Evolutionary conservation across 2,797 vertebrate genomes (phyloP), one percentile per base, ranked within the genome.

Genomic region (Fistularia tabacaria): DNA sequence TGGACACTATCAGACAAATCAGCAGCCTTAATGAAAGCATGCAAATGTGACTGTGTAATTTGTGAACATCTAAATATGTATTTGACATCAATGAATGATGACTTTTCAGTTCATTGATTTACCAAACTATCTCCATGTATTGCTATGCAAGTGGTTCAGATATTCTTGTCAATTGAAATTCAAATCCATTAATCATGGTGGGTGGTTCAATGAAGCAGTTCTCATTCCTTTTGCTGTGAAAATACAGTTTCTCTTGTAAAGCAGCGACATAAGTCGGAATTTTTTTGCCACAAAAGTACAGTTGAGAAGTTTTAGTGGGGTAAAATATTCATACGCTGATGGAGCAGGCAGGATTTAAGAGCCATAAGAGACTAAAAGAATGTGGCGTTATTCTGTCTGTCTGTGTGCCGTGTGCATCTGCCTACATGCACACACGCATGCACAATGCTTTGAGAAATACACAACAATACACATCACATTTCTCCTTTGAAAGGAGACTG

Each of bases 281-380:
- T 54, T 61, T 64, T 64, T 54, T 57, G 37, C 67, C 39, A 61
- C 45, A 45, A 57, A 64, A 46, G 46, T 37, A 46, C 52, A 39
- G 44, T 49, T 47, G 13, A 55, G 43, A 55, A 38, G 49, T 62
- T 74, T 71, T 41, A 36, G n/a, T 25, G 7, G 7, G 36, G 38
- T 69, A 7, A 76, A 67, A 67, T 66, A 74, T 66, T 67, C 25
- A 71, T 64, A 56, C 37, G 1, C 13, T 61, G 58, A 65, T 44
- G 38, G 51, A 42, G 42, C 12, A 7, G 49, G 51, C 11, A 43
- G 38, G 43, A 56, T 60, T 49, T 58, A 49, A 48, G 38, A 68
- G 57, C 51, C 41, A 43, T 7, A 8, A 9, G 14, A 67, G 45
- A 55, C 43, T 48, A 37, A 70, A 59, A 57, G 43, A 38, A 48